Evolutionary conservation across 2,113 vertebrate genomes (phyloP), one percentile per base, ranked within the genome.

Genomic region (Chloroceryle aenea): DNA sequence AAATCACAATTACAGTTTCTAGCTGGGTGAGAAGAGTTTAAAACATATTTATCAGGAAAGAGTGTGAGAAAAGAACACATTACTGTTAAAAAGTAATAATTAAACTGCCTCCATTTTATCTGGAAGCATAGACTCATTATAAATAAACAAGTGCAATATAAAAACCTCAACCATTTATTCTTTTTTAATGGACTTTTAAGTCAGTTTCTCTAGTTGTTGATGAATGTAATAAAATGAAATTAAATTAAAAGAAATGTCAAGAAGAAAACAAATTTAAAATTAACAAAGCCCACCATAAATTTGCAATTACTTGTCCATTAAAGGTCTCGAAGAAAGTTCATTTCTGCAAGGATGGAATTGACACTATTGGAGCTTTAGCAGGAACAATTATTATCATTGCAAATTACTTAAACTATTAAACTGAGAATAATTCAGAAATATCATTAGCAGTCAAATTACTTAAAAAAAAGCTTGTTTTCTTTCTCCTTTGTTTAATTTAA

Each of bases 401-500:
- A 98, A 98, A 98, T 97, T 97, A 96, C 97, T 98, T 98, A 98
- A 98, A 98, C 97, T 97, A 98, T 98, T 98, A 98, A 98, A 97
- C 76, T 92, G 92, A 97, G 95, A 98, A 98, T 98, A 98, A 98
- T 98, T 98, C 97, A 96, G 93, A 98, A 98, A 98, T 98, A 98
- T 98, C 97, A 98, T 98, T 98, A 98, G 96, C 94, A 98, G 97
- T 96, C 94, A 98, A 98, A 98, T 98, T 97, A 97, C 96, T 96
- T 90, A 55, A 97, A 98, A 97, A 98, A 79, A 96, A 82, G n/a
- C 87, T 97, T 97, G 93, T 98, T 98, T 97, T 97, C 96, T 97
- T 97, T 94, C 93, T 93, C 93, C 89, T 98, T 98, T 98, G 97
- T 98, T 98, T 98, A 98, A 98, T 98, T 98, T 98, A 98, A 98